A percentile compares a stretch with the other conserved stretches of the same genome.
phyloP scores from a whole-genome alignment of 2,888 invertebrate species.

The Acronicta aceris region DNA sequence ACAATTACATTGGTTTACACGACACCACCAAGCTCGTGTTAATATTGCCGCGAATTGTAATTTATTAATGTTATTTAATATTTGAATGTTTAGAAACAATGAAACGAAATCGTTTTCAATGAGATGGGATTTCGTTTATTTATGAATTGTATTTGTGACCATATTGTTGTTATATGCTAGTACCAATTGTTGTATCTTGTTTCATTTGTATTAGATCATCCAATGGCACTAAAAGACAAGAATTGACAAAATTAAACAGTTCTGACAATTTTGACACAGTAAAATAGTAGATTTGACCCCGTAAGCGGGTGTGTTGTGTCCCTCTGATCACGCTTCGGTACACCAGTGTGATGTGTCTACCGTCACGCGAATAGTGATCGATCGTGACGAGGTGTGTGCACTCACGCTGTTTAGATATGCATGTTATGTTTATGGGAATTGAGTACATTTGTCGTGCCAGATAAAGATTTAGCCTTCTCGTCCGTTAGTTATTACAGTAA shows the following conservation, averaged over 20 bases:
- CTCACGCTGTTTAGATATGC: slow-evolving; percentile 5
- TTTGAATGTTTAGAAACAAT: slow-evolving; percentile 36
- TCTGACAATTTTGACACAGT: no score
- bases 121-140: background rate
- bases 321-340: slow-evolving; percentile 15
- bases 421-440: no score
- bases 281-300: no score
- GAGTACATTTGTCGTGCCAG: no score
- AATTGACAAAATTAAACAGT: no score
- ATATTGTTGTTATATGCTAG: no score
- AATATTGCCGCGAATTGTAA: slow-evolving; percentile 39
- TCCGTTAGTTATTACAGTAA: no score
- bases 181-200: no score
- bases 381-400: slow-evolving; percentile 33
- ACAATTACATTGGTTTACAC: slow-evolving; percentile 50
- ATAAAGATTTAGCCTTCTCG: no score
- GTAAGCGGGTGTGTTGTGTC: slow-evolving; percentile 23
- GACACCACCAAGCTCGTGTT: slow-evolving; percentile 24
- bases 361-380: slow-evolving; percentile 41
- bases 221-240: no score
- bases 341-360: slow-evolving; percentile 27
- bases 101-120: slow-evolving; percentile 9
- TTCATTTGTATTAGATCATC: no score
- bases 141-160: background rate
- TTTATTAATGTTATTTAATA: slow-evolving; percentile 34